These are phyloP conservation scores for Megamerina dolium DNA, from an alignment of 2,888 invertebrate species.

Conservation along the genomic window DNA sequence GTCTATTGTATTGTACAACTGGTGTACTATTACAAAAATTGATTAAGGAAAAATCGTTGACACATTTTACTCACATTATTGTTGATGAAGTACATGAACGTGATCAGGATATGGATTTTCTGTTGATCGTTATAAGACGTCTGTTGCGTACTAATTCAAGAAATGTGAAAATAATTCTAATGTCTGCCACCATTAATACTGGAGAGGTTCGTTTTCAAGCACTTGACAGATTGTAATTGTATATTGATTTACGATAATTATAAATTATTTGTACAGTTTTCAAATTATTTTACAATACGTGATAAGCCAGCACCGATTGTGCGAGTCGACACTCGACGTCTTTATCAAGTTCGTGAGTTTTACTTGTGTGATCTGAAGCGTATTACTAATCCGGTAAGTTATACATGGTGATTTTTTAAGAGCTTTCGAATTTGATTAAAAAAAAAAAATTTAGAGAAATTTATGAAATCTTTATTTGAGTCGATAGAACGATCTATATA, in stretches of 20 bases:
- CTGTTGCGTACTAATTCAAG: conserved; percentile 61
- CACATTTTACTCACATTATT: conserved; percentile 80
- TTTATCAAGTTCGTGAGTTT: conserved; percentile 57
- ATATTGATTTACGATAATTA: background rate
- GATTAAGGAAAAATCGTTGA: conserved; percentile 63
- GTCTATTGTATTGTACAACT: conserved; percentile 82
- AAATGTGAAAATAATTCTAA: conserved; percentile 69
- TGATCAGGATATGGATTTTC: conserved; percentile 86
- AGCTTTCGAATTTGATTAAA: too few relatives aligned
- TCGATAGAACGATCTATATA: too few relatives aligned
- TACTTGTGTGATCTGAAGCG: conserved; percentile 55
- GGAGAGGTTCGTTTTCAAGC: conserved; percentile 37
- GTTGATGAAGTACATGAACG: conserved; percentile 93
- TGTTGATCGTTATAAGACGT: conserved; percentile 74
- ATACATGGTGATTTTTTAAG: too few relatives aligned
- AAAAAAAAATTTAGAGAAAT: too few relatives aligned
- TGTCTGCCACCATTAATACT: conserved; percentile 90
- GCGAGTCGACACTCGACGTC: conserved; percentile 52
- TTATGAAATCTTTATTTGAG: too few relatives aligned
- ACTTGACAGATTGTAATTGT: background rate
- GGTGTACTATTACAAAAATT: conserved; percentile 77
- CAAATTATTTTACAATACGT: conserved; percentile 39
- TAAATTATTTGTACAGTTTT: conserved; percentile 28
- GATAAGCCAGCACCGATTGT: conserved; percentile 54
- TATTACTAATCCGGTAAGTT: conserved; percentile 51